These are phyloP conservation scores for Suillia variegata DNA, from an alignment of 2,888 invertebrate species.

Conservation along the genomic window DNA sequence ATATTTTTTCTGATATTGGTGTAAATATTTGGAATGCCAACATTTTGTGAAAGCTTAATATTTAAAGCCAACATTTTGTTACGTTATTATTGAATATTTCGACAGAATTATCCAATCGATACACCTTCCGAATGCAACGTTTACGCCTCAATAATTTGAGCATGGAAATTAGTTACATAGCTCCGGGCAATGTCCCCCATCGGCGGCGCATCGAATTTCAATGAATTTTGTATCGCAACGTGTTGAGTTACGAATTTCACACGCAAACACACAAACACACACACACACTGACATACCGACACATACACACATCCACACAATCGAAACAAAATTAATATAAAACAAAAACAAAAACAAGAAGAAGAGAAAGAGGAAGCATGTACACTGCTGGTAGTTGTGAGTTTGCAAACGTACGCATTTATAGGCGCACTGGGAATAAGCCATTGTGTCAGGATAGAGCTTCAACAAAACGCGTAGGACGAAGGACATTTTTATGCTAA, in stretches of 20 bases:
- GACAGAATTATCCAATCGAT: too few species aligned
- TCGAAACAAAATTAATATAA: not conserved
- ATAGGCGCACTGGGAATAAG: slow-evolving; percentile 38
- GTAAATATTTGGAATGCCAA: too few species aligned
- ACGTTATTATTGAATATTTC: too few species aligned
- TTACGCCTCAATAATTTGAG: not conserved
- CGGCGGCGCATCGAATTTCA: too few species aligned
- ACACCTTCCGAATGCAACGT: too few species aligned
- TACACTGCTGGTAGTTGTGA: not conserved
- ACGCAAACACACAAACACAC: not conserved
- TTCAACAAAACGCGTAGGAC: slow-evolving; percentile 27
- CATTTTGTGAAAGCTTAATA: too few species aligned
- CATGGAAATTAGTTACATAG: not conserved
- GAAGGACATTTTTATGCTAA: slow-evolving; percentile 57
- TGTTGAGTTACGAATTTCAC: not conserved
- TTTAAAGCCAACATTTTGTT: too few species aligned
- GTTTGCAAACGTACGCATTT: slow-evolving; percentile 29
- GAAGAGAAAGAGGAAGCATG: too few species aligned
- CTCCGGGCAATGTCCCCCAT: too few species aligned
- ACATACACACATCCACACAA: too few species aligned
- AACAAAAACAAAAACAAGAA: too few species aligned
- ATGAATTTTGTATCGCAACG: not conserved
- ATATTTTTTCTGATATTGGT: too few species aligned
- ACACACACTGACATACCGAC: not conserved
- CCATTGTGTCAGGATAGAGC: not conserved